A percentile compares a stretch with the other conserved stretches of the same genome.
These are phyloP conservation scores for Sericinus montela DNA, from an alignment of 2,888 invertebrate species.

Conservation along the genomic window DNA sequence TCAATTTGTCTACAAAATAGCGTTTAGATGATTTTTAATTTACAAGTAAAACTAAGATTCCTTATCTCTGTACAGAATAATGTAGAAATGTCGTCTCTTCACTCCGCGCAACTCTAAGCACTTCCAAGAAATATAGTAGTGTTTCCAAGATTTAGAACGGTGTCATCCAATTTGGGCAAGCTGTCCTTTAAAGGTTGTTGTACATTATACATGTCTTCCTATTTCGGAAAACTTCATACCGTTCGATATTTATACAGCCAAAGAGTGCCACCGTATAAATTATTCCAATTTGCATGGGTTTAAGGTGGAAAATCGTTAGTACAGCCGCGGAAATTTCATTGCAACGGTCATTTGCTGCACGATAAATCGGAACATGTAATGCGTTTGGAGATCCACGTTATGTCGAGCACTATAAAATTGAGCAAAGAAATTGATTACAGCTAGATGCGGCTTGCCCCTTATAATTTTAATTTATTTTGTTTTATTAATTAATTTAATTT, in stretches of 20 bases:
- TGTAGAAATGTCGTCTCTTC: constrained; percentile 8
- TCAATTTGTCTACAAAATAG: not conserved
- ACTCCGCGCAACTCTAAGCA: not conserved
- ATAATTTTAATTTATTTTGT: no score
- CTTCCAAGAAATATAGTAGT: constrained; percentile 23
- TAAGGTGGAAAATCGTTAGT: constrained; percentile 49
- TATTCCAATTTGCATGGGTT: constrained; percentile 50
- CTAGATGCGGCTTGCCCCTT: not conserved
- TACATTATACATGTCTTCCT: constrained; percentile 22
- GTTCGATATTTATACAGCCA: constrained; percentile 20
- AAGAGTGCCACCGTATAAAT: constrained; percentile 38
- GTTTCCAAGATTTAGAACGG: constrained; percentile 25
- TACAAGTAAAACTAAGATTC: constrained; percentile 1
- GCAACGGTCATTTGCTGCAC: constrained; percentile 54
- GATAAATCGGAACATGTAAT: constrained; percentile 57
- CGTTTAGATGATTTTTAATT: constrained; percentile 2
- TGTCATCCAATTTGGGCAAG: constrained; percentile 23
- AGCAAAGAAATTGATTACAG: constrained; percentile 13
- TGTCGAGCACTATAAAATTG: constrained; percentile 32
- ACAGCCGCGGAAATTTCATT: constrained; percentile 53
- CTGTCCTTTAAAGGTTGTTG: constrained; percentile 10
- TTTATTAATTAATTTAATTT: no score
- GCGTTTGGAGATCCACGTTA: constrained; percentile 51
- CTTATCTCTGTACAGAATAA: constrained; percentile 1
- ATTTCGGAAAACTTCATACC: constrained; percentile 26